Base-by-base conservation (phyloP, 2,888 invertebrate species). In the Sinhomidia bicolor region DNA sequence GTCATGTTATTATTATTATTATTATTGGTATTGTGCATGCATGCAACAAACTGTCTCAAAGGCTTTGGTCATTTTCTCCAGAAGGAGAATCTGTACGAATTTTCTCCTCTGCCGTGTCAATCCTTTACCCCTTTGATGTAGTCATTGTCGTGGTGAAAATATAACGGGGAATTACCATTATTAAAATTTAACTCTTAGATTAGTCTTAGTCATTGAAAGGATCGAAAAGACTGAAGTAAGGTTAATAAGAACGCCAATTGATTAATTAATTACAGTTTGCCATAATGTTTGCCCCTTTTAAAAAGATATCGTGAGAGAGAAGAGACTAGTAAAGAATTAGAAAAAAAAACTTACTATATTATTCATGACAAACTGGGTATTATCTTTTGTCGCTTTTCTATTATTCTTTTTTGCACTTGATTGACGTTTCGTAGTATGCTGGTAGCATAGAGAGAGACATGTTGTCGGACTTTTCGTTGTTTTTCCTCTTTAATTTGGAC, bases 161-260 rank as follows among this genome's bases (percentile, higher is more conserved):
- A 60, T 41, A 41, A 23, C 14, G 23, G 36, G 62, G 3, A 54
- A 47, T 12, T n/a, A n/a, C n/a, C 5, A 6, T 60, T 12, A 78
- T 78, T 78, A 85, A 85, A 85, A 47, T 78, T 85, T 47, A 23
- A 85, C 26, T 65, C 36, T 85, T 79, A 85, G 79, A 85, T 85
- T 85, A 79, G 85, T 65, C 57, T 65, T 14, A 83, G 47, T 65
- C 65, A 65, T 79, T 85, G 78, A 79, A 78, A 76, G 32, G 36
- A 74, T 44, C 17, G 68, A 20, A 57, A 10, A 74, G 57, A 1
- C 32, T 74, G 76, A 87, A 87, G 74, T 41, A 44, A 82, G 87
- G 87, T 81, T 81, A 87, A 86, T 86, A 86, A 68, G 86, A 81
- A 82, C 74, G 68, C 82, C 62, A 88, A 62, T 82, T 82, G 74